phyloP scores from a whole-genome alignment of 2,113 vertebrate species.

The Triplophysa dalaica region DNA sequence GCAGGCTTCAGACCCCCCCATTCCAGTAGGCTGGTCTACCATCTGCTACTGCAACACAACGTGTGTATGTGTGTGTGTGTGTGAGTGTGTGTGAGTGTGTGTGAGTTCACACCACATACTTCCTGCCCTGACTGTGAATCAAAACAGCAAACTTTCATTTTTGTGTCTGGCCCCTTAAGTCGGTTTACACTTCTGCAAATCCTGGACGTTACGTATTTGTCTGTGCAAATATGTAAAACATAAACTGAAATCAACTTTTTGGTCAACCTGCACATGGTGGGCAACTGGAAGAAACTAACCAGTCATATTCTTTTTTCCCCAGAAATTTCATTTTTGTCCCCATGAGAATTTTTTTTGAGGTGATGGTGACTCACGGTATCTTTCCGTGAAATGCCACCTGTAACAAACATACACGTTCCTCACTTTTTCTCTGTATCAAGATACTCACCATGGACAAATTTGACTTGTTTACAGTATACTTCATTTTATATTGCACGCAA shows the following conservation, averaged over 20 bases:
- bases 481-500: too few species aligned
- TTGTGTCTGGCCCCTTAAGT: background rate
- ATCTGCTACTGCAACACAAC: conserved; percentile 66
- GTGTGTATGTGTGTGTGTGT: conserved; percentile 10
- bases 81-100: conserved; percentile 9
- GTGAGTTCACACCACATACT: conserved; percentile 34
- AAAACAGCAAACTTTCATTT: conserved; percentile 48
- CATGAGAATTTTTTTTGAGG: too few species aligned
- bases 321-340: background rate
- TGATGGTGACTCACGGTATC: too few species aligned
- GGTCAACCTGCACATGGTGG: too few species aligned
- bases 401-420: too few species aligned
- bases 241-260: too few species aligned
- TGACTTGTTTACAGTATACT: too few species aligned
- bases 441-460: too few species aligned
- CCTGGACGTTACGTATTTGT: background rate
- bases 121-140: conserved; percentile 26
- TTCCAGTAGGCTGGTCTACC: conserved; percentile 70
- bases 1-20: conserved; percentile 64
- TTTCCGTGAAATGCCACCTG: too few species aligned
- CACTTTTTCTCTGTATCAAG: too few species aligned
- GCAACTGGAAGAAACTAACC: too few species aligned
- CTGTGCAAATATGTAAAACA: background rate
- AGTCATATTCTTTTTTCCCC: background rate
- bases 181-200: background rate